Evolutionary conservation across 2,797 vertebrate species (phyloP).

Genomic region (Chiloscyllium punctatum): DNA sequence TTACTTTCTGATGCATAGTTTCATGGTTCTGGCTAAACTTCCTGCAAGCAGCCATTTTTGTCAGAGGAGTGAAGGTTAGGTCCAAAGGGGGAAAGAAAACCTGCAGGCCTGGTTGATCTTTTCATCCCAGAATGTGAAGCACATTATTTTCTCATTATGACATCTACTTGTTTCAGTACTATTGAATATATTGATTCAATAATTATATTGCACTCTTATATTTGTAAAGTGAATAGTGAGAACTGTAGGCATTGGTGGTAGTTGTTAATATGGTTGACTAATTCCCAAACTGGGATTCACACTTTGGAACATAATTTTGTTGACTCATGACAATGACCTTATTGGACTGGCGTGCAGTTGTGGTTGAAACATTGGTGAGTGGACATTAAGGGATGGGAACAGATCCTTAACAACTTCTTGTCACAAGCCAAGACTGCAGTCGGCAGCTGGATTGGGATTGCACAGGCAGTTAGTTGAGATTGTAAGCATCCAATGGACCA

Average conservation of each 20-base stretch:
- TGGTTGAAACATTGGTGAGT: too few species aligned
- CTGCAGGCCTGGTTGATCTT: neutral
- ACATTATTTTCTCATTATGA: neutral
- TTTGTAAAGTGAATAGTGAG: neutral
- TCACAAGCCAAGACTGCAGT: too few species aligned
- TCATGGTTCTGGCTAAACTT: neutral
- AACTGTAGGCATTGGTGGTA: neutral
- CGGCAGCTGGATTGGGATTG: too few species aligned
- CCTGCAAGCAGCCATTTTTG: neutral
- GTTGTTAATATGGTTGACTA: neutral
- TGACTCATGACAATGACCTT: too few species aligned
- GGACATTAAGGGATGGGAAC: too few species aligned
- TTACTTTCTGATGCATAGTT: neutral
- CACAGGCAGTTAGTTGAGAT: too few species aligned
- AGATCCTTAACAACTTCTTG: too few species aligned
- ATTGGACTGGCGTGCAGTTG: too few species aligned
- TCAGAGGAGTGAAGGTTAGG: neutral
- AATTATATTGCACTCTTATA: neutral
- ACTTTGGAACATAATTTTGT: neutral
- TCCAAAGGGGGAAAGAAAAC: neutral
- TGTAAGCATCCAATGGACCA: too few species aligned
- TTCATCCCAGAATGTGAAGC: neutral
- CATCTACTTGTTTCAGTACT: neutral
- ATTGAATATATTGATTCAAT: neutral
- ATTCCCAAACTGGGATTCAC: neutral